Conservation (phyloP, 2,797 vertebrate genomes). For the Labeo calbasu region DNA sequence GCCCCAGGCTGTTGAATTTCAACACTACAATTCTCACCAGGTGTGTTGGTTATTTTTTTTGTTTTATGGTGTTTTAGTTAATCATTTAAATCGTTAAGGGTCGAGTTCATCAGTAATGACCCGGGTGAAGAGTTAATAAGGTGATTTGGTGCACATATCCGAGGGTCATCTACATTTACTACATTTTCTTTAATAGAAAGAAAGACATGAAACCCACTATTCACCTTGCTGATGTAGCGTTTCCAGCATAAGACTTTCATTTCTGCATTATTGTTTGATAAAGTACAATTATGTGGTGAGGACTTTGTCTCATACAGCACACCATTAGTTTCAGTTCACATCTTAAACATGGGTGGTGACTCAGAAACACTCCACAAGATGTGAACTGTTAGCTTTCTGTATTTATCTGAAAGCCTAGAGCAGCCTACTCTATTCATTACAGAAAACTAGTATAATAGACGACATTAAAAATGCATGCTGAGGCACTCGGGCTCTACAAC, state of each 20-base stretch:
- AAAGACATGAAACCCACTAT: neutral
- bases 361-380: constrained; percentile 41
- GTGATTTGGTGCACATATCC: neutral
- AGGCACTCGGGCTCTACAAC: constrained; percentile 67
- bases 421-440: constrained; percentile 71
- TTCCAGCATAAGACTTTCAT: neutral
- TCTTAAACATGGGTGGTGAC: neutral
- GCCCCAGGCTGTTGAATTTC: neutral
- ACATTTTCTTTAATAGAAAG: neutral
- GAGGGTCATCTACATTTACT: neutral
- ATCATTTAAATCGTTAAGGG: neutral
- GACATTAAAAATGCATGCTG: constrained; percentile 92
- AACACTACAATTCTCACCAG: neutral
- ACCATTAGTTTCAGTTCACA: neutral
- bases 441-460: constrained; percentile 87
- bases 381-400: constrained; percentile 59
- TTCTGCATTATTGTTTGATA: neutral
- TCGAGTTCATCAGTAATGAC: neutral
- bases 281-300: neutral
- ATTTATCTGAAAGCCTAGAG: constrained; percentile 69
- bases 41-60: constrained; percentile 7
- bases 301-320: neutral
- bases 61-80: neutral
- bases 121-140: neutral
- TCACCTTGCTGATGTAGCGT: neutral